These are phyloP conservation scores for Formica exsecta DNA, from an alignment of 1,140 invertebrate genomes.

Conservation along the genomic window DNA sequence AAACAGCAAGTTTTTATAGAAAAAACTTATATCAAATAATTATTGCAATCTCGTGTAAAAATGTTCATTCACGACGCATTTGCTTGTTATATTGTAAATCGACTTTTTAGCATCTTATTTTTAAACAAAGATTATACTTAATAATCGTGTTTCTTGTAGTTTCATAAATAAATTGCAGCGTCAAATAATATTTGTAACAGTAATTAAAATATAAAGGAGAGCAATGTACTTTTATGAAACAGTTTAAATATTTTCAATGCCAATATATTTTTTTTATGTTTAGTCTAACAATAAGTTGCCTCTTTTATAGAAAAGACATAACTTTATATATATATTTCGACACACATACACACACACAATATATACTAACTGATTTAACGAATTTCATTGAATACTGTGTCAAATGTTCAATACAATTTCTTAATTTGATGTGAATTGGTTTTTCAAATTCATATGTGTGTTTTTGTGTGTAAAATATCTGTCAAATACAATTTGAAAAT, in stretches of 20 bases:
- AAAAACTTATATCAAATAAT: neutral
- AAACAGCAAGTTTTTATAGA: neutral
- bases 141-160: neutral
- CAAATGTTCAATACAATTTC: neutral
- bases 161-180: neutral
- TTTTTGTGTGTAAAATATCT: neutral
- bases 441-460: conserved; percentile 12
- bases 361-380: neutral
- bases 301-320: neutral
- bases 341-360: no score
- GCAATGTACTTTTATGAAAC: neutral
- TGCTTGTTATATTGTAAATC: neutral
- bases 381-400: neutral
- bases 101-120: neutral
- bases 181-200: neutral
- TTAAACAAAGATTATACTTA: conserved; percentile 12
- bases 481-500: conserved; percentile 51
- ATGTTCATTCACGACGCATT: neutral
- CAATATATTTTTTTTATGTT: neutral
- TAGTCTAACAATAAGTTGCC: neutral
- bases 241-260: neutral
- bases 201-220: neutral
- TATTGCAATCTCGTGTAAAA: neutral
- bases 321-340: neutral
- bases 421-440: conserved; percentile 27